These are phyloP conservation scores for Rhynchomys soricoides DNA, from an alignment of 2,113 vertebrate genomes.

Conservation along the genomic window DNA sequence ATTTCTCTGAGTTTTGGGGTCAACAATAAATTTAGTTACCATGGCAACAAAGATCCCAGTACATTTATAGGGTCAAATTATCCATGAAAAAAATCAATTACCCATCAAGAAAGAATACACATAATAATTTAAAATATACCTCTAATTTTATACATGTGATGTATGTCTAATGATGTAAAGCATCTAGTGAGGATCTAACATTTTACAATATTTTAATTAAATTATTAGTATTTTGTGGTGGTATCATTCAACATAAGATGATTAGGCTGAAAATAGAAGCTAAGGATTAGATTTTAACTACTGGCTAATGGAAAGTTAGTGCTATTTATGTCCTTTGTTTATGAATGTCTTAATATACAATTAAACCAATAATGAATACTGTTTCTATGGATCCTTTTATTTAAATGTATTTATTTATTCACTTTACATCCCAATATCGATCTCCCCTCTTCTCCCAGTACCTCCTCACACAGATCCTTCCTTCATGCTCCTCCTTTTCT, in stretches of 20 bases:
- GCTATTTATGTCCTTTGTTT: conserved; percentile 6
- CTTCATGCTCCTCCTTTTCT: background rate
- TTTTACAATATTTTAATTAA: too few relatives aligned
- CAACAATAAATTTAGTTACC: background rate
- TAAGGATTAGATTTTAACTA: background rate
- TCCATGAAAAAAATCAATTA: background rate
- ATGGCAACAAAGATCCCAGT: background rate
- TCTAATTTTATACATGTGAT: background rate
- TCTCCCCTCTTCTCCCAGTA: background rate
- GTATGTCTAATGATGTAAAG: background rate
- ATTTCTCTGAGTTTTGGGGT: background rate
- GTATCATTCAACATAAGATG: background rate
- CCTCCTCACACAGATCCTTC: background rate
- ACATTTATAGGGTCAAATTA: background rate
- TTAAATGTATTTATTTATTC: background rate
- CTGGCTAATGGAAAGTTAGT: background rate
- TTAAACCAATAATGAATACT: background rate
- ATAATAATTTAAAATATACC: background rate
- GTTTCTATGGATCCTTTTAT: background rate
- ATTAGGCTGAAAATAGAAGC: conserved; percentile 9
- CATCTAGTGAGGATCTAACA: background rate
- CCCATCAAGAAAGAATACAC: background rate
- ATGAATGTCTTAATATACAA: conserved; percentile 35
- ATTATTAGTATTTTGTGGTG: background rate
- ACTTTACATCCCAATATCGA: background rate